Evolutionary conservation across 2,888 invertebrate genomes (phyloP).

Genomic region (Ormyrus labotus): DNA sequence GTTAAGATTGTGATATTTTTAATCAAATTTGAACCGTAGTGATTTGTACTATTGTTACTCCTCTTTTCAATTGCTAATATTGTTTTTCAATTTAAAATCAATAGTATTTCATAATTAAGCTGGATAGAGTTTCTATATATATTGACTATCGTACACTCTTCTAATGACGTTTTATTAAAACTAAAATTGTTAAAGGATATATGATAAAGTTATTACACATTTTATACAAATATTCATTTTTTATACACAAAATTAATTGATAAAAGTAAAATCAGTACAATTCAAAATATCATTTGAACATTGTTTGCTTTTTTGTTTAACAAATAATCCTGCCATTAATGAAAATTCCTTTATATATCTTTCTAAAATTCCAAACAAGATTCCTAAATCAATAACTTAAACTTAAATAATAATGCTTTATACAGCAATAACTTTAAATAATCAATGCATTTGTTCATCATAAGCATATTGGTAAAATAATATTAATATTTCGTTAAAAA

Average conservation of each 20-base stretch:
- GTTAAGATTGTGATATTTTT: too few species aligned
- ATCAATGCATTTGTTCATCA: conserved; percentile 6
- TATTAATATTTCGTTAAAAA: not conserved
- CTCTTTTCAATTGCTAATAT: too few species aligned
- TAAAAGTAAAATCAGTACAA: conserved; percentile 40
- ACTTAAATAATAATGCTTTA: not conserved
- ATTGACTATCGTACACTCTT: not conserved
- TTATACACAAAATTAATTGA: conserved; percentile 49
- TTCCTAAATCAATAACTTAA: conserved; percentile 24
- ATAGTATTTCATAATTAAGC: too few species aligned
- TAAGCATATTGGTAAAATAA: conserved; percentile 1
- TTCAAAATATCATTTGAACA: conserved; percentile 31
- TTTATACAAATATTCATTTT: conserved; percentile 48
- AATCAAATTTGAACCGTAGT: too few species aligned
- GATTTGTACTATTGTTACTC: too few species aligned
- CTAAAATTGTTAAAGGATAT: conserved; percentile 31
- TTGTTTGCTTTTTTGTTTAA: conserved; percentile 39
- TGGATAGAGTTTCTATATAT: not conserved
- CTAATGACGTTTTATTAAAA: conserved; percentile 23
- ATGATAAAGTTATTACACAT: conserved; percentile 32
- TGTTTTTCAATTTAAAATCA: too few species aligned
- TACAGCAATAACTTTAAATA: conserved; percentile 1
- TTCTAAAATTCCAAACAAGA: conserved; percentile 32
- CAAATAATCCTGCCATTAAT: conserved; percentile 38
- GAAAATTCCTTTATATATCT: conserved; percentile 28